A percentile compares a stretch with the other conserved stretches of the same genome.
Conservation (phyloP, 1,140 invertebrate species). For the Heliconius hermathena region DNA sequence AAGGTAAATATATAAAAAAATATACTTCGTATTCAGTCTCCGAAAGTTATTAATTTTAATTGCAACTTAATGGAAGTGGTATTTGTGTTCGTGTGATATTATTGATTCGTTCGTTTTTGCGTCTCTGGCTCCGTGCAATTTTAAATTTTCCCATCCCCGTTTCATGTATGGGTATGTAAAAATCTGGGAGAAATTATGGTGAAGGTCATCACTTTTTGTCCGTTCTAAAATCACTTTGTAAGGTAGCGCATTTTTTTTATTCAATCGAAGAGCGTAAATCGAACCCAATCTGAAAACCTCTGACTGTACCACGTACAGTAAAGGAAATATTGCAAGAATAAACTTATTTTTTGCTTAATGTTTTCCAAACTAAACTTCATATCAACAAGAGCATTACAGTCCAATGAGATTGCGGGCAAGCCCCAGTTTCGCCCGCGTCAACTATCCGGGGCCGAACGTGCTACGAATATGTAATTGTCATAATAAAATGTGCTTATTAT, state of each 20-base stretch:
- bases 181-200: background rate
- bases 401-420: constrained; percentile 29
- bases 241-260: too few relatives aligned
- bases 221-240: too few relatives aligned
- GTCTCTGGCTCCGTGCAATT: background rate
- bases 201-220: background rate
- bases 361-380: background rate
- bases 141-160: background rate
- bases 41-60: background rate
- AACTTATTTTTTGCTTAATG: background rate
- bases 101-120: background rate
- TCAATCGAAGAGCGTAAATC: too few relatives aligned
- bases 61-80: background rate
- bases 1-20: background rate
- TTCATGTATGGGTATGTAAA: background rate
- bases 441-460: constrained; percentile 25
- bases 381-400: constrained; percentile 32
- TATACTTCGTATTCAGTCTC: background rate
- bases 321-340: background rate
- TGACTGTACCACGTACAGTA: background rate
- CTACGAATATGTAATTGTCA: constrained; percentile 14
- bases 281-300: too few relatives aligned
- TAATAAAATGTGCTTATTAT: constrained; percentile 9
- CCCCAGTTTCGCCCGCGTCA: constrained; percentile 28
- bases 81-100: background rate